Percentiles rank a stretch among this genome's conserved stretches.
Conservation (phyloP, 2,888 invertebrate species). For the Merodon equestris region DNA sequence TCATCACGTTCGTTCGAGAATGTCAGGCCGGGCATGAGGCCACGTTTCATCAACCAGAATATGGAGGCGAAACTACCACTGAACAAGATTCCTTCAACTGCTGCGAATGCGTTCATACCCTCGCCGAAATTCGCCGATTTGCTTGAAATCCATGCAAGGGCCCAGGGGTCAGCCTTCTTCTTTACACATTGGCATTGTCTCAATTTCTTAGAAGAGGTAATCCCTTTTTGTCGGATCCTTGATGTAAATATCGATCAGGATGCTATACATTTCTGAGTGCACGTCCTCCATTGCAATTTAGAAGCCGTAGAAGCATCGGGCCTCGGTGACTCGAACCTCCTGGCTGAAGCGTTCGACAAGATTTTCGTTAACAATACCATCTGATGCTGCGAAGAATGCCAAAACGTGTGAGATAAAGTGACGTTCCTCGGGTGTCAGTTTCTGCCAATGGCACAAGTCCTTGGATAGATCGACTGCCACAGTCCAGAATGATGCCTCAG, state of each 20-base stretch:
- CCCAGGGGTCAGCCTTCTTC: conserved; percentile 99
- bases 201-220: conserved; percentile 97
- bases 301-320: conserved; percentile 98
- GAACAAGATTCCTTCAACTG: conserved; percentile 99
- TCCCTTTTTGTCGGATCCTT: conserved; percentile 91
- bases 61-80: conserved; percentile 99
- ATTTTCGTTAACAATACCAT: conserved; percentile 99
- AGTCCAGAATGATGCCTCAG: conserved; percentile 99
- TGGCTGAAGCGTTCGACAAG: conserved; percentile 98
- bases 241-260: conserved; percentile 98
- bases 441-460: conserved; percentile 93
- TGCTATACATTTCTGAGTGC: conserved; percentile 99
- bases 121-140: conserved; percentile 94
- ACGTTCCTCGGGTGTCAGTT: conserved; percentile 89
- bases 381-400: conserved; percentile 99
- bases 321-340: conserved; percentile 98
- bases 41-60: conserved; percentile 99
- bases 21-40: conserved; percentile 98
- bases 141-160: conserved; percentile 95
- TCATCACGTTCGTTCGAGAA: conserved; percentile 99
- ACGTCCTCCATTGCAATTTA: conserved; percentile 99
- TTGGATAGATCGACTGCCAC: conserved; percentile 97
- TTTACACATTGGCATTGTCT: conserved; percentile 97
- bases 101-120: conserved; percentile 97
- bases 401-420: conserved; percentile 98